Conservation (phyloP, 2,888 invertebrate genomes). For the Pristionchus fissidentatus region DNA sequence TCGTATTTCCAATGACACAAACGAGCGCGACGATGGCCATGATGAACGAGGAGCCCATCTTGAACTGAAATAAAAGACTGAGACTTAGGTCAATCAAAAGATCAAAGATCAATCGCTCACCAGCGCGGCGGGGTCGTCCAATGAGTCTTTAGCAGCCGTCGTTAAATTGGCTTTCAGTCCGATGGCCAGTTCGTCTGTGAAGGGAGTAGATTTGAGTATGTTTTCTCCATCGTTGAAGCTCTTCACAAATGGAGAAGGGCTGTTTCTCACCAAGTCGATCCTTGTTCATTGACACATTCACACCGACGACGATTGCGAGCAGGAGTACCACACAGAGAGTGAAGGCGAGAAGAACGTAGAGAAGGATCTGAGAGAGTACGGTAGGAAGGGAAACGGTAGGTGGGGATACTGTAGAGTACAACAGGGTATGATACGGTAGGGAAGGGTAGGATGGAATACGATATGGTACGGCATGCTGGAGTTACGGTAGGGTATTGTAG, state of each 20-base stretch:
- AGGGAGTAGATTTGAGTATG: background rate
- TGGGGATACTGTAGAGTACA: no score
- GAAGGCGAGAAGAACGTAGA: background rate
- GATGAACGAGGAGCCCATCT: slow-evolving; percentile 7
- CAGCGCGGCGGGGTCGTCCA: no score
- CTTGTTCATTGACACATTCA: background rate
- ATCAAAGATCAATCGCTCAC: no score
- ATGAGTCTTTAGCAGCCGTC: background rate
- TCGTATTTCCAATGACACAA: background rate
- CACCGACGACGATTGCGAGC: background rate
- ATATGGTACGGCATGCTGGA: background rate
- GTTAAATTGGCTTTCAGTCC: background rate
- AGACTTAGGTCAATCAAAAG: no score
- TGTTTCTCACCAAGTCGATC: background rate
- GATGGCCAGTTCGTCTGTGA: background rate
- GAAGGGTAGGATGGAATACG: no score
- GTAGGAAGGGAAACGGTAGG: no score
- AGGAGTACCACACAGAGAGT: background rate
- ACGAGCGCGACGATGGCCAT: background rate
- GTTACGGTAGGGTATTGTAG: background rate
- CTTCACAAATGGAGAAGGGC: background rate
- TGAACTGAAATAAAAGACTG: background rate
- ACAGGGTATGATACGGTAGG: no score
- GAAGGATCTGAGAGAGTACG: background rate
- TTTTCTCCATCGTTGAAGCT: background rate